These are phyloP conservation scores for Cataglyphis albicans DNA, from an alignment of 2,888 invertebrate species.

Conservation along the genomic window DNA sequence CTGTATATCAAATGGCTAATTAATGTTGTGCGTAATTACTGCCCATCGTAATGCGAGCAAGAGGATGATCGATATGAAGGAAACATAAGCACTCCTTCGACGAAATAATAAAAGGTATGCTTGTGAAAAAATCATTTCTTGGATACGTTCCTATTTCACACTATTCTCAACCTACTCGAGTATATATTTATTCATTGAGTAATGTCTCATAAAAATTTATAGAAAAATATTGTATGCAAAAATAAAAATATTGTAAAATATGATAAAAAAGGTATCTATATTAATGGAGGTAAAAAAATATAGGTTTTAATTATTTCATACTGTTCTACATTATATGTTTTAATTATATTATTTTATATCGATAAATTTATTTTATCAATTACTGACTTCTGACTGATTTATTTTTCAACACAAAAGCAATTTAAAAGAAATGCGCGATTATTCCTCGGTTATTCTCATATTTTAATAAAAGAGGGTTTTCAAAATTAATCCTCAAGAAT, in stretches of 20 bases:
- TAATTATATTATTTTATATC: not conserved
- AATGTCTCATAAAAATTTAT: not conserved
- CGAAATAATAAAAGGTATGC: constrained; percentile 22
- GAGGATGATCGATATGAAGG: constrained; percentile 48
- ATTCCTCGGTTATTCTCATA: not conserved
- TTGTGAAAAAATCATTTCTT: constrained; percentile 15
- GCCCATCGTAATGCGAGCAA: constrained; percentile 79
- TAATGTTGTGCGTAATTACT: constrained; percentile 82
- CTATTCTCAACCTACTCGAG: not conserved
- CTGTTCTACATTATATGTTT: not conserved
- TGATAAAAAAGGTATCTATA: not conserved
- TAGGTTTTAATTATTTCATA: not conserved
- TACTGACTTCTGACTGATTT: not conserved
- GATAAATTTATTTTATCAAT: not conserved
- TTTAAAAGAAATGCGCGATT: not conserved
- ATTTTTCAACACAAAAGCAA: not conserved
- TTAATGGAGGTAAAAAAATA: not conserved
- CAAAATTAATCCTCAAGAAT: constrained; percentile 9
- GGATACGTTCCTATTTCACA: constrained; percentile 31
- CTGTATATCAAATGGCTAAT: constrained; percentile 83
- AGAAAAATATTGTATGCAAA: not conserved
- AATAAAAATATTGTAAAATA: not conserved
- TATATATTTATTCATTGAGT: not conserved
- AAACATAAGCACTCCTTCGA: constrained; percentile 36
- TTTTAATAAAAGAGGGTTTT: not conserved